Evolutionary conservation across 2,888 invertebrate species (phyloP), one percentile per base, ranked within the genome.

Genomic region (Stenoptilia bipunctidactyla): DNA sequence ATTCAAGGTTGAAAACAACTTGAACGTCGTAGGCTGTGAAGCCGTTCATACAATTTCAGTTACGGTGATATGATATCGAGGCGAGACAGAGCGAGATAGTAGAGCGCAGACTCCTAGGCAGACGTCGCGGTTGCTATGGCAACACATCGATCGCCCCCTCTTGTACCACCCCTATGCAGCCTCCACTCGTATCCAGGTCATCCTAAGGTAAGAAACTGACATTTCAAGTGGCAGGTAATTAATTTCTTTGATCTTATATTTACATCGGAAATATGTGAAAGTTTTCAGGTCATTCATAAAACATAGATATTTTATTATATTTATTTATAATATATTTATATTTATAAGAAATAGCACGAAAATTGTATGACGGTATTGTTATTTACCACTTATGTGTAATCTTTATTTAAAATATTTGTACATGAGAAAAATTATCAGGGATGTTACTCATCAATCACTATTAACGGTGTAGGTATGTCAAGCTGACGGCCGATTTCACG

Each of bases 1-100:
- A 20, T 0, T 15, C 45, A 50, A 46, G 40, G 44, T 41, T 10
- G 33, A 25, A 41, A 37, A 49, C 49, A 5, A 1, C 0, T 10
- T 12, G 13, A 13, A 13, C 1, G 8, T 1, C 10, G 15, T 2
- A 13, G 39, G 45, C 44, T 10, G 30, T 53, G 61, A 45, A 35
- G 50, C 40, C 55, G 38, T 62, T 67, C 56, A 50, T 43, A n/a
- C 45, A 35, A 27, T 46, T 39, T 45, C 47, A 40, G 42, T 44
- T 48, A 63, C 30, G 75, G 74, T 79, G 82, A 82, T 82, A 83
- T 82, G 80, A 83, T 82, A 83, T 74, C 76, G 71, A 73, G 77
- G 74, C 82, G 80, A 83, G 82, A 83, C 71, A 80, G 82, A 83
- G 66, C 79, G 77, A 69, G 83, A 82, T 68, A 82, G 82, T 79